A percentile compares a stretch with the other conserved stretches of the same genome.
Evolutionary conservation across 2,888 invertebrate genomes (phyloP).

Genomic region (Protophormia terraenovae): DNA sequence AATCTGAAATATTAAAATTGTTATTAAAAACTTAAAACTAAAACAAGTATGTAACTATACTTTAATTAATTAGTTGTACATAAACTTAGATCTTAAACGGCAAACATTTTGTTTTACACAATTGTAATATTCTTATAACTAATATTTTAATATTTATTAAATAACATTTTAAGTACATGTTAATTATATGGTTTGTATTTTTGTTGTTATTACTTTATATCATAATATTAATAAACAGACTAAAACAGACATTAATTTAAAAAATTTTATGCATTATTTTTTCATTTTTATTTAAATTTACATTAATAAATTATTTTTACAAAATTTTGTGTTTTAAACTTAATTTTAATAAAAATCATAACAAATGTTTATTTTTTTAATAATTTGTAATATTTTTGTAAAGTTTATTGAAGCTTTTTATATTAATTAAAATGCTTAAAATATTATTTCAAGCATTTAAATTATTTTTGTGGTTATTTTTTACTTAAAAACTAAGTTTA

Average conservation of each 20-base stretch:
- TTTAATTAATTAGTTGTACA: no score
- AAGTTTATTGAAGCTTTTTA: conserved; percentile 42
- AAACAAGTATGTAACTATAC: no score
- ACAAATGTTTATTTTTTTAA: conserved; percentile 11
- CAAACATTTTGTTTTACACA: no score
- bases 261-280: not conserved
- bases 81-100: no score
- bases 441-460: conserved; percentile 11
- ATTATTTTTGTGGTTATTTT: not conserved
- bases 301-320: not conserved
- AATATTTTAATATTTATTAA: not conserved
- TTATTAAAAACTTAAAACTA: no score
- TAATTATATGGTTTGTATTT: not conserved
- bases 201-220: not conserved
- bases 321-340: not conserved
- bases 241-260: conserved; percentile 7
- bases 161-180: conserved; percentile 23
- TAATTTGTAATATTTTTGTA: not conserved
- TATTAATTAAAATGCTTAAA: conserved; percentile 16
- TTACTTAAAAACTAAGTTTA: conserved; percentile 32
- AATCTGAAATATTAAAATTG: no score
- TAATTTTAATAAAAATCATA: not conserved
- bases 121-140: no score
- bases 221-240: conserved; percentile 40
- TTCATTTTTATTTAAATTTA: not conserved